Conservation (phyloP, 1,140 invertebrate genomes). For the Bombyx mandarina region DNA sequence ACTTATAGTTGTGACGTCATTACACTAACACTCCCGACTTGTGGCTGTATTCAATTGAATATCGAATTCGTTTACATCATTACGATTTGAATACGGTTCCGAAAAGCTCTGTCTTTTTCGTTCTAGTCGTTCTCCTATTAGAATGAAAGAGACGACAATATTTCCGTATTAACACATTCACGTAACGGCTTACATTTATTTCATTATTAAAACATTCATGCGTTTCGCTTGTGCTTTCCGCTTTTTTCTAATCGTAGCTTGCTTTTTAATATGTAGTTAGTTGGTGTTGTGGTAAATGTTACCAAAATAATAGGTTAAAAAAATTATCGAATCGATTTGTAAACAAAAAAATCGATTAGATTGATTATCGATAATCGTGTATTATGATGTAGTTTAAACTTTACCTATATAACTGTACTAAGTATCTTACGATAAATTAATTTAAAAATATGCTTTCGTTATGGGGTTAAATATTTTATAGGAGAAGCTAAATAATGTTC, state of each 20-base stretch:
- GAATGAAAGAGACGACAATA: neutral
- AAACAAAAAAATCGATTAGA: neutral
- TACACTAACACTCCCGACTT: neutral
- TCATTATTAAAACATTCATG: neutral
- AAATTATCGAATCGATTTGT: neutral
- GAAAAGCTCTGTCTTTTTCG: too few relatives aligned
- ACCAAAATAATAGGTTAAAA: too few relatives aligned
- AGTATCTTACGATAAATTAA: neutral
- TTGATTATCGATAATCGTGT: slow-evolving; percentile 1
- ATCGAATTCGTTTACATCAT: too few relatives aligned
- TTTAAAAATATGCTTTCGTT: neutral
- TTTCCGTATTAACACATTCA: neutral
- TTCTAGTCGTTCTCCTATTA: neutral
- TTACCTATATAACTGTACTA: neutral
- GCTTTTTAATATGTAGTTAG: neutral
- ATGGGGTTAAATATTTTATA: neutral
- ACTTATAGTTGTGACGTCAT: neutral
- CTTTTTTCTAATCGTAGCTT: slow-evolving; percentile 2
- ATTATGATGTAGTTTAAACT: neutral
- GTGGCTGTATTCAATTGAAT: too few relatives aligned
- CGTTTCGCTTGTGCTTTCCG: slow-evolving; percentile 5
- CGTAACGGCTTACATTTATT: neutral
- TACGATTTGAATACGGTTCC: too few relatives aligned
- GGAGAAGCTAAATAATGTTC: neutral
- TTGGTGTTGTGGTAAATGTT: neutral